These are phyloP conservation scores for Vultur gryphus DNA, from an alignment of 2,797 vertebrate genomes.

Conservation along the genomic window DNA sequence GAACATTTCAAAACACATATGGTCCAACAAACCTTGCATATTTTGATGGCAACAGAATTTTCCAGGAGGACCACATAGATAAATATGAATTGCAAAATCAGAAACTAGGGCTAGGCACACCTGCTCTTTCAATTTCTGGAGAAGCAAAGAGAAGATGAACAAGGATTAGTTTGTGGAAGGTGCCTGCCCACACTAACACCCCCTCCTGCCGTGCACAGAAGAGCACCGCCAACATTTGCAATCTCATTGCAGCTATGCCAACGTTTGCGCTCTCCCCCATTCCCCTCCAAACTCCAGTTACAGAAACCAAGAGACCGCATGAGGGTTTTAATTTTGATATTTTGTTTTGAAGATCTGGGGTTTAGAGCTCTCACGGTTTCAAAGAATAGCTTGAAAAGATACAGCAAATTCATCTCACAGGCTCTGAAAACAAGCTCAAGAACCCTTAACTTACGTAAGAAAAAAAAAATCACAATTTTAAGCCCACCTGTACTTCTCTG, in stretches of 20 bases:
- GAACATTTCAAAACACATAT: background rate
- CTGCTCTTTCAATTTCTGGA: background rate
- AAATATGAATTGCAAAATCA: background rate
- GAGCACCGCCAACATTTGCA: background rate
- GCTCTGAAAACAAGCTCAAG: background rate
- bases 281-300: background rate
- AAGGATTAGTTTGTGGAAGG: background rate
- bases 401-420: background rate
- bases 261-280: background rate
- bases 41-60: background rate
- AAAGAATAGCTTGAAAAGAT: background rate
- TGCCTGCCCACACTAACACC: background rate
- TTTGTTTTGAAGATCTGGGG: background rate
- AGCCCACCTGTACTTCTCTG: background rate
- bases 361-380: background rate
- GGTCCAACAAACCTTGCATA: background rate
- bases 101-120: background rate
- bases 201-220: background rate
- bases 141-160: background rate
- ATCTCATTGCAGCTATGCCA: background rate
- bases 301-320: background rate
- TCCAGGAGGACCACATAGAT: background rate
- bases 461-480: background rate
- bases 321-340: background rate
- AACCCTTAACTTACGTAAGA: background rate